Conservation (phyloP, 1,140 invertebrate species). For the Maniola jurtina region DNA sequence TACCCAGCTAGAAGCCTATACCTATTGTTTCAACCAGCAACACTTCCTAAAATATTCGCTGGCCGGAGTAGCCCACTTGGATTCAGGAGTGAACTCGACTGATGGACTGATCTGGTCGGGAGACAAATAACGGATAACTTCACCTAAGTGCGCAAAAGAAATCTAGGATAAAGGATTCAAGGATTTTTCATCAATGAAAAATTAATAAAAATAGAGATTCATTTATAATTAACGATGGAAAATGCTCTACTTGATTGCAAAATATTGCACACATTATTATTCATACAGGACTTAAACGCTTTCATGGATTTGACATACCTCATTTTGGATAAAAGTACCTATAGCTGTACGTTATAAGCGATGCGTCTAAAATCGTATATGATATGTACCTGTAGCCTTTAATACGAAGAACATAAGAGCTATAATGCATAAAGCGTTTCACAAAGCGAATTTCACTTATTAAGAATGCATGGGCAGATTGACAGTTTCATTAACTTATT, state of each 20-base stretch:
- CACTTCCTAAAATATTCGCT: no score
- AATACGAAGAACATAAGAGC: background rate
- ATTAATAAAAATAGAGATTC: background rate
- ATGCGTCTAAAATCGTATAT: background rate
- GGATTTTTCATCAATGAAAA: slow-evolving; percentile 4
- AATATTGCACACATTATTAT: slow-evolving; percentile 39
- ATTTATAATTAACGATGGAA: background rate
- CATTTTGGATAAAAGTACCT: slow-evolving; percentile 15
- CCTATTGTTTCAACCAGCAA: no score
- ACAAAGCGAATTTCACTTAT: background rate
- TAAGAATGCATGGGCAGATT: background rate
- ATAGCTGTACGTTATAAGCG: background rate
- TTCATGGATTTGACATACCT: slow-evolving; percentile 29
- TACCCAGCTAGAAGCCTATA: no score
- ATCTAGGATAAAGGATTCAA: no score
- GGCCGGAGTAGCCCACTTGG: no score
- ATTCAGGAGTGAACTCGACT: no score
- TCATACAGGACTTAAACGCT: slow-evolving; percentile 36
- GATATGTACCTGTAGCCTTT: background rate
- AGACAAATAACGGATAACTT: no score
- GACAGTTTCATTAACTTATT: background rate
- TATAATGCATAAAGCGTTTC: background rate
- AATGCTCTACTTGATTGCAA: slow-evolving; percentile 16
- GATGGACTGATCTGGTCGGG: no score
- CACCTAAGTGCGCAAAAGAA: no score